Evolutionary conservation across 2,888 invertebrate species (phyloP), one percentile per base, ranked within the genome.

Genomic region (Shargacucullia verbasci): DNA sequence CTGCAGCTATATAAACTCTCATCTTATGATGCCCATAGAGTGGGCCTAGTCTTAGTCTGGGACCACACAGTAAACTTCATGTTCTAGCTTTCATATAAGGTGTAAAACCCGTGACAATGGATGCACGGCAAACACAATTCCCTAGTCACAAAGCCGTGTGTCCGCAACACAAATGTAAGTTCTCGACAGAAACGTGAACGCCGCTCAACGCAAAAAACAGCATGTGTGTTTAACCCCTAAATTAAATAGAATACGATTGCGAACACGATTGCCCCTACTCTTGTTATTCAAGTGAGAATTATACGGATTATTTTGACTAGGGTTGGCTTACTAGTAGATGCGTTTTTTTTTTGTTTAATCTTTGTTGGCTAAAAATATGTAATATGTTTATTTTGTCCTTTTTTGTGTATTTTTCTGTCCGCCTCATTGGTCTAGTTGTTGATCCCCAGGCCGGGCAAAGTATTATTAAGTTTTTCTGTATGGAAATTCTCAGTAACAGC

Each of bases 61-160:
- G 69, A 60, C 68, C 61, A 68, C 69, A 68, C 20, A 68, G 11
- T 31, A 37, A 15, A 57, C 38, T 48, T 52, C 20, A 27, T 11
- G 41, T 14, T 34, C 35, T 20, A 34, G 11, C 44, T 40, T 11
- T 57, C 39, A 27, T 35, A 14, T 48, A 49, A 41, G 58, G 52
- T 25, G 38, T 58, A 41, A 58, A 49, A 29, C 39, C 52, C 52
- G 35, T 53, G 53, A 70, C 70, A 67, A 58, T 64, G 41, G 48
- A 33, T 49, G 53, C 29, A 46, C 38, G 40, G 14, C 39, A 58
- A 52, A 62, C 34, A 29, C 45, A 46, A 12, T 33, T 46, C 38
- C 11, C 55, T 25, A 29, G 45, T 20, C 37, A 38, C 43, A 48
- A 25, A 31, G 25, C 41, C 52, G 59, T 70, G 52, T 64, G 37